These are phyloP conservation scores for Cyphomyrus plagiostoma DNA, from an alignment of 2,113 vertebrate genomes.

Conservation along the genomic window DNA sequence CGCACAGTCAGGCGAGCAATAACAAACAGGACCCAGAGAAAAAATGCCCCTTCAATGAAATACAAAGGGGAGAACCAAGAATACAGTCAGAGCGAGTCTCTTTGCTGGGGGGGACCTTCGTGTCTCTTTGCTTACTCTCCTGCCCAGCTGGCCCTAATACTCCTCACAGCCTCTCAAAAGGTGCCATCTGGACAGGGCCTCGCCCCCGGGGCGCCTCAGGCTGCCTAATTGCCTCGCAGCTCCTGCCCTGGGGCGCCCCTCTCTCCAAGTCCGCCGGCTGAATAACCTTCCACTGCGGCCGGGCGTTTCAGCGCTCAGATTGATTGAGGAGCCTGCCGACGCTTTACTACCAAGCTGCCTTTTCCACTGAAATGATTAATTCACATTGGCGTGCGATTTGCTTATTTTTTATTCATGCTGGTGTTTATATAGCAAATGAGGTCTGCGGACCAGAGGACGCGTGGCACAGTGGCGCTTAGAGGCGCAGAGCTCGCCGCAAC, in stretches of 20 bases:
- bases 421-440: conserved; percentile 8
- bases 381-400: background rate
- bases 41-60: background rate
- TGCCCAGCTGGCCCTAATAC: background rate
- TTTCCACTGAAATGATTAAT: background rate
- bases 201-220: background rate
- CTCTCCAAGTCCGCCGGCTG: background rate
- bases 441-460: background rate
- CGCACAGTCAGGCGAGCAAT: background rate
- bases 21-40: background rate
- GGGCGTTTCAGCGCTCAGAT: background rate
- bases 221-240: background rate
- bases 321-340: background rate
- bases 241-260: background rate
- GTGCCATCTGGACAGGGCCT: background rate
- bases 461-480: background rate
- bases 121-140: background rate
- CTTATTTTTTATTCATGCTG: background rate
- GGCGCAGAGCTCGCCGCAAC: background rate
- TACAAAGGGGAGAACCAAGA: background rate
- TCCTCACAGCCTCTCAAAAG: background rate
- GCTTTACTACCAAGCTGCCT: background rate
- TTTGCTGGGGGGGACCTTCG: background rate
- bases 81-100: background rate
- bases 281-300: background rate